phyloP scores from a whole-genome alignment of 2,113 vertebrate genomes.

The Myrmophylax atrothorax region DNA sequence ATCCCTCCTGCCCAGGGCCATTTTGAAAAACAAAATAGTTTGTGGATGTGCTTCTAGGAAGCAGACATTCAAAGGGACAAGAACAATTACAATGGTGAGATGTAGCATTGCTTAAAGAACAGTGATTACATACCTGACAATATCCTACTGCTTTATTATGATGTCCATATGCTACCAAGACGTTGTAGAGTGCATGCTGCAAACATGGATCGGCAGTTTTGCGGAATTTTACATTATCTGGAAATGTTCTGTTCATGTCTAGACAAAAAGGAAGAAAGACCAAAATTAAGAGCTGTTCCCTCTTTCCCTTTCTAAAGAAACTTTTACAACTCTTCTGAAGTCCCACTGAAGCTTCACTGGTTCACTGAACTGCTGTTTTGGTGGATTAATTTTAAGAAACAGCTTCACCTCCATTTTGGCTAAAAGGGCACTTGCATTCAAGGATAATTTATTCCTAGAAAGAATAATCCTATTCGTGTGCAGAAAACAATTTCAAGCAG shows the following conservation, averaged over 20 bases:
- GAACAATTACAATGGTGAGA: background rate
- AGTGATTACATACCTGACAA: slow-evolving; percentile 87
- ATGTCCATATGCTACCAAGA: slow-evolving; percentile 91
- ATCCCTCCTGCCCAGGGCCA: rapidly evolving
- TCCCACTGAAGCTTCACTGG: background rate
- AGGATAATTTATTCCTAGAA: slow-evolving; percentile 10
- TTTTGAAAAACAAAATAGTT: background rate
- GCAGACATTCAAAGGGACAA: background rate
- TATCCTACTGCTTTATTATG: slow-evolving; percentile 91
- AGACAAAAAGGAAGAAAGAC: background rate
- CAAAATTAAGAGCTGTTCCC: background rate
- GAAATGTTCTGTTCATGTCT: slow-evolving; percentile 98
- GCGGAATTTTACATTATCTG: slow-evolving; percentile 91
- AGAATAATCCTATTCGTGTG: background rate
- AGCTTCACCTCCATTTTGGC: background rate
- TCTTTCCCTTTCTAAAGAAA: background rate
- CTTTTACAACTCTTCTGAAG: background rate
- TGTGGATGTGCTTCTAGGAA: background rate
- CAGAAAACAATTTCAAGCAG: background rate
- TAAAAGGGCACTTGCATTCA: background rate
- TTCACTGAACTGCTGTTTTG: background rate
- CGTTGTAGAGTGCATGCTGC: slow-evolving; percentile 84
- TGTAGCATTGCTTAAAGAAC: background rate
- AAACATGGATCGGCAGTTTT: slow-evolving; percentile 83
- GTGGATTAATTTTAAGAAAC: background rate